These are phyloP conservation scores for Crotophaga sulcirostris DNA, from an alignment of 2,113 vertebrate genomes.

Conservation along the genomic window DNA sequence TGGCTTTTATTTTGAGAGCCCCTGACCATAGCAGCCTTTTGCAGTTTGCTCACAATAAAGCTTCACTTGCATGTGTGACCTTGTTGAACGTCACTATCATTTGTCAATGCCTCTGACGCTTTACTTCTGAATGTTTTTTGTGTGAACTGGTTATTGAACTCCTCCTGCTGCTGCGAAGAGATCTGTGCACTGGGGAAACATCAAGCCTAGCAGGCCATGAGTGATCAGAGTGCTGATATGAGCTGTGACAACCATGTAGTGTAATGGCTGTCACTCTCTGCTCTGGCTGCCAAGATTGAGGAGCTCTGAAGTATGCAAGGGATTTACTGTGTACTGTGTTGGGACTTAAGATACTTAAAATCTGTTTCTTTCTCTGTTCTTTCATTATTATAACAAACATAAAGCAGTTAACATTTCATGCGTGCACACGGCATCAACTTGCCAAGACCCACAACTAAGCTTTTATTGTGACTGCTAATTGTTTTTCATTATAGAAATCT, in stretches of 20 bases:
- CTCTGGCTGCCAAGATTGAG: background rate
- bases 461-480: background rate
- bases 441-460: background rate
- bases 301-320: background rate
- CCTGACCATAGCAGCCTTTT: background rate
- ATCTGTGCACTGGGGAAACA: background rate
- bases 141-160: background rate
- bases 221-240: background rate
- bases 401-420: background rate
- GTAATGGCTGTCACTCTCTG: background rate
- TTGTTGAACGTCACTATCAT: background rate
- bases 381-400: background rate
- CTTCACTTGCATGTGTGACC: background rate
- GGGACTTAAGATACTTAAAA: background rate
- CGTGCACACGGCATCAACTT: background rate
- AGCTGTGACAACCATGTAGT: background rate
- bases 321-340: background rate
- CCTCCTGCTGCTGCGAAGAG: background rate
- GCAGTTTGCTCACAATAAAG: background rate
- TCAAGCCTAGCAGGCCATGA: background rate
- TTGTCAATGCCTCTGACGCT: background rate
- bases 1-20: background rate
- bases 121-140: background rate
- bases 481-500: background rate
- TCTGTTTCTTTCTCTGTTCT: background rate